These are phyloP conservation scores for Stegastes partitus DNA, from an alignment of 2,113 vertebrate genomes.

Conservation along the genomic window DNA sequence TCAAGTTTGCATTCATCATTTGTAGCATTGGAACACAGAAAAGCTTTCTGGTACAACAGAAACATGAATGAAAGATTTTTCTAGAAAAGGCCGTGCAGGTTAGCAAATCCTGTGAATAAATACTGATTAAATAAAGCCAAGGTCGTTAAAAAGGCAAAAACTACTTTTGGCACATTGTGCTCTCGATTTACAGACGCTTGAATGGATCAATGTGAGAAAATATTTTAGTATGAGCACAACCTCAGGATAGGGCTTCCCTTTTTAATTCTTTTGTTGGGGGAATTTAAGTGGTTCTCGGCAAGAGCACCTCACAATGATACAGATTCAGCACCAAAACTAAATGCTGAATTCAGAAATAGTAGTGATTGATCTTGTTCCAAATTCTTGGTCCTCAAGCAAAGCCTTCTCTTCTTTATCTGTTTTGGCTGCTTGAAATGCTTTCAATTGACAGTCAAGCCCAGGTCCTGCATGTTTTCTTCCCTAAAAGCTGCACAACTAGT, in stretches of 20 bases:
- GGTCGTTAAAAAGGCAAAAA: not conserved
- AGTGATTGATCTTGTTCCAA: not conserved
- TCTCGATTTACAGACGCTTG: not conserved
- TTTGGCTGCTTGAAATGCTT: not conserved
- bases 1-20: too few relatives aligned
- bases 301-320: not conserved
- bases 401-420: not conserved
- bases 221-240: not conserved
- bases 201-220: too few relatives aligned
- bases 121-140: not conserved
- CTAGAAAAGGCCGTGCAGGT: not conserved
- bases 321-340: not conserved
- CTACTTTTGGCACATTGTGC: not conserved
- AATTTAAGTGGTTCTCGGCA: not conserved
- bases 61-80: not conserved
- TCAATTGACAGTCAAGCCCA: too few relatives aligned
- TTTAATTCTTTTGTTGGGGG: not conserved
- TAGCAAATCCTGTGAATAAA: not conserved
- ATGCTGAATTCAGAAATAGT: not conserved
- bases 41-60: not conserved
- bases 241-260: not conserved
- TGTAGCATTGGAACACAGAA: too few relatives aligned
- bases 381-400: not conserved
- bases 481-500: too few relatives aligned
- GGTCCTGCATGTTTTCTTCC: too few relatives aligned